Evolutionary conservation across 2,797 vertebrate species (phyloP).

Genomic region (Hybognathus amarus): DNA sequence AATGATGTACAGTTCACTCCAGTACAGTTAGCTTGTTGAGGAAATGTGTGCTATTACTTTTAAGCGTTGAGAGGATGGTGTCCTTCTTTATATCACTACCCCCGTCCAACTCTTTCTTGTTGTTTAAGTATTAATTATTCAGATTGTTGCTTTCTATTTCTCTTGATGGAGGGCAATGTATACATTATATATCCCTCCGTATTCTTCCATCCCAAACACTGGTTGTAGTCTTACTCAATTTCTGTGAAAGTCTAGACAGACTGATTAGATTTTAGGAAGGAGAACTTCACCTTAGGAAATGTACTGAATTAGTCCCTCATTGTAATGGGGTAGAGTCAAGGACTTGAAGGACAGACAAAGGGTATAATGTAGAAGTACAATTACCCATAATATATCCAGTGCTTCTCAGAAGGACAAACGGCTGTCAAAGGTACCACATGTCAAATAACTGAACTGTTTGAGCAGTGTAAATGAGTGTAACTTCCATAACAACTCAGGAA

Average conservation of each 20-base stretch:
- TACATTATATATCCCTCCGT: background rate
- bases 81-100: slow-evolving; percentile 42
- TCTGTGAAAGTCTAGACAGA: slow-evolving; percentile 38
- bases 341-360: slow-evolving; percentile 22
- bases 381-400: slow-evolving; percentile 20
- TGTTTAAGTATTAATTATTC: slow-evolving; percentile 68
- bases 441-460: background rate
- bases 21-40: slow-evolving; percentile 3
- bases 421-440: slow-evolving; percentile 1
- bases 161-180: background rate
- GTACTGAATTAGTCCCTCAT: slow-evolving; percentile 29
- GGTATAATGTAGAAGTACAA: slow-evolving; percentile 27
- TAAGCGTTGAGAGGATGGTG: background rate
- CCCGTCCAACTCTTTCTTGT: slow-evolving; percentile 31
- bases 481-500: background rate
- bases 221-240: slow-evolving; percentile 25
- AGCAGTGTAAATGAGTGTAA: background rate
- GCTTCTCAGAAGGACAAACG: slow-evolving; percentile 26
- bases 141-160: slow-evolving; percentile 15
- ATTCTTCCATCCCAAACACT: background rate
- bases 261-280: slow-evolving; percentile 46
- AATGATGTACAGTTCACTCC: background rate
- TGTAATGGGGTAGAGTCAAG: slow-evolving; percentile 2
- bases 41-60: background rate
- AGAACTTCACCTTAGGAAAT: slow-evolving; percentile 44